Base-by-base conservation (phyloP, 1,140 invertebrate genomes). In the Drosophila hydei region DNA sequence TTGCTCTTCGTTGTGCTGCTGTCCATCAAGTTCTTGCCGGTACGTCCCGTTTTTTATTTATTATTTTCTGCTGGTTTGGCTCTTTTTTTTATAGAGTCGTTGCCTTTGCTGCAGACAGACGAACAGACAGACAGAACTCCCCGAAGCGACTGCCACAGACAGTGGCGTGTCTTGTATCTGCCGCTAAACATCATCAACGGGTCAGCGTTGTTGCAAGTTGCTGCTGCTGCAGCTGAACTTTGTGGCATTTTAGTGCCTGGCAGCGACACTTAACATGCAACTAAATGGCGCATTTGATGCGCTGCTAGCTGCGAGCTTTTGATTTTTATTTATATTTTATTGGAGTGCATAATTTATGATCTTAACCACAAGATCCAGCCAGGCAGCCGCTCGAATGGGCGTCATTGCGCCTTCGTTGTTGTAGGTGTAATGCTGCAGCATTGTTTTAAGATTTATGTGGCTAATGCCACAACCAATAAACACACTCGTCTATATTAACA, bases 231-330 rank as follows among this genome's bases (percentile, higher is more conserved):
- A 42, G 33, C 12, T 61, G 63, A 72, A 70, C 71, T 77, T 68
- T 87, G 81, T 64, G 77, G 71, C 83, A 89, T 87, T 87, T 80
- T 78, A 80, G 47, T 87, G 74, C 71, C 74, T 75, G 70, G 74
- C 81, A 77, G 74, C 81, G 74, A 85, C 80, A 85, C 81, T 85
- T 80, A 85, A 85, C 77, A 85, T 85, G 81, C 80, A 84, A 85
- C 75, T 85, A 83, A 85, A 85, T 85, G 78, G 80, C 70, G 58
- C 70, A 85, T 85, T 73, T 73, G 71, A 73, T 73, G 71, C 71
- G 71, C 65, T 69, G 38, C 64, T 18, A 43, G 50, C 72, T 50
- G 21, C 56, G 25, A 63, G 68, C 68, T 33, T 33, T 62, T 74
- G 65, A 87, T 80, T 85, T 64, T 85, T 79, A 73, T 73, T 69